Conservation (phyloP, 92 coral and sea anemone species). For the Actinostola sp. region DNA sequence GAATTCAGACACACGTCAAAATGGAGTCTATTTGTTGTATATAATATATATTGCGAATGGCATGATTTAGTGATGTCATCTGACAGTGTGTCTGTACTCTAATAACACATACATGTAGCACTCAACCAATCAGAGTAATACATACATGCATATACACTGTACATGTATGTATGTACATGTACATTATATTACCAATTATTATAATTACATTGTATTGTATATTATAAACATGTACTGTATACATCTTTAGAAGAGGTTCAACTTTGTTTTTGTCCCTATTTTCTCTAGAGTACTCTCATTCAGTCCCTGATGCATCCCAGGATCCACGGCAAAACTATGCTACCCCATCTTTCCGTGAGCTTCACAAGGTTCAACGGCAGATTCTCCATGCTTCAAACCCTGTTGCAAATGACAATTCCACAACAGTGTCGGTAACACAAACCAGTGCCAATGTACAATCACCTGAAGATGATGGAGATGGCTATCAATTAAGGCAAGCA, state of each 20-base stretch:
- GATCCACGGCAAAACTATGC: slow-evolving; percentile 63
- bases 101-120: no score
- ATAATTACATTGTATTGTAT: no score
- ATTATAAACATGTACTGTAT: no score
- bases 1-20: no score
- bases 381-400: slow-evolving; percentile 84
- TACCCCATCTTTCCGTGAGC: slow-evolving; percentile 88
- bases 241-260: background rate
- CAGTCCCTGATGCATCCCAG: slow-evolving; percentile 56
- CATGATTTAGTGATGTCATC: no score
- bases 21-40: no score
- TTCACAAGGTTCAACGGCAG: slow-evolving; percentile 92
- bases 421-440: slow-evolving; percentile 41
- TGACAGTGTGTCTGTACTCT: no score
- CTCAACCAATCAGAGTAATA: no score
- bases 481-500: slow-evolving; percentile 48
- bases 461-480: slow-evolving; percentile 50
- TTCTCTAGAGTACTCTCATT: slow-evolving; percentile 76
- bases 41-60: no score
- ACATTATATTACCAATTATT: no score
- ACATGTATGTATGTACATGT: no score
- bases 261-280: background rate
- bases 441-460: slow-evolving; percentile 26
- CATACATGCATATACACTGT: no score
- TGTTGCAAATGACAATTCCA: slow-evolving; percentile 55